phyloP scores from a whole-genome alignment of 2,113 vertebrate species.

The Mobula hypostoma region DNA sequence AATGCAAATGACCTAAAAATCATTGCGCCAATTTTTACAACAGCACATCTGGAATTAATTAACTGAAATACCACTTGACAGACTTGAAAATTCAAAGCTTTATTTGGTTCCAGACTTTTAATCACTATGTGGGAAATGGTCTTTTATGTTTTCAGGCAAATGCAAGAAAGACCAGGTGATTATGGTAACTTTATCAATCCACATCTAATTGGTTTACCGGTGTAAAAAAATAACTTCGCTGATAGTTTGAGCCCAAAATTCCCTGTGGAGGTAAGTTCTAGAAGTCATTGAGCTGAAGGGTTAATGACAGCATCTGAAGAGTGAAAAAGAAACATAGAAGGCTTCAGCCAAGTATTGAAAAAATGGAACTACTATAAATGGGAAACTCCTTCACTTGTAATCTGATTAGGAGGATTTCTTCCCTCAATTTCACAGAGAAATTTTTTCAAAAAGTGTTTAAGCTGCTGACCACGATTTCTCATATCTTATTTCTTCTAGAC shows the following conservation, averaged over 20 bases:
- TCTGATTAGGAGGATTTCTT: no score
- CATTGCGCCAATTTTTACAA: background rate
- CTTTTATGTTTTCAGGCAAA: background rate
- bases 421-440: background rate
- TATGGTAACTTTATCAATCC: background rate
- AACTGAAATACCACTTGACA: background rate
- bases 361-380: no score
- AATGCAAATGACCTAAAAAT: background rate
- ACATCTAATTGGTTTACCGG: background rate
- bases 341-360: no score
- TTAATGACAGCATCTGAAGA: no score
- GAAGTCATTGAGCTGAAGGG: no score
- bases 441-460: background rate
- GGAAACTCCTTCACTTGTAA: no score
- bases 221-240: no score
- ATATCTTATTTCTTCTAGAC: background rate
- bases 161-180: background rate
- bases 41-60: conserved; percentile 11
- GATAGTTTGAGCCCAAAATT: no score
- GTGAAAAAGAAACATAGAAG: no score
- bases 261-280: no score
- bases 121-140: background rate
- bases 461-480: background rate
- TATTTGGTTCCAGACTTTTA: background rate
- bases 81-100: background rate